Conservation (phyloP, 2,888 invertebrate species). For the Microlaimidae sp. region DNA sequence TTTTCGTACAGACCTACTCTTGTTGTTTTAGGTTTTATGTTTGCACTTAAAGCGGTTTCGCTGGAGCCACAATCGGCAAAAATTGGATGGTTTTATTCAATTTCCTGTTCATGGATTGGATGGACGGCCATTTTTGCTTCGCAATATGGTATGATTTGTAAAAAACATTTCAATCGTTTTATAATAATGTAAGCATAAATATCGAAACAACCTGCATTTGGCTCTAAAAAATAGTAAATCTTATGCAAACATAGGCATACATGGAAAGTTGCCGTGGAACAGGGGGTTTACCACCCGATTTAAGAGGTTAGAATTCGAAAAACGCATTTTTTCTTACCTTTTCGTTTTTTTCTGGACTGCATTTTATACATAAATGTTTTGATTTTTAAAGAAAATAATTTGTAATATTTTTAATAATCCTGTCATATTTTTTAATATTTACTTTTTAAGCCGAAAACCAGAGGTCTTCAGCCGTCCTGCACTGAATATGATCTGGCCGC, state of each 20-base stretch:
- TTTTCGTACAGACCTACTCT: too few species aligned
- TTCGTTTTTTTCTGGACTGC: neutral
- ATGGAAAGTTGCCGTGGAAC: too few species aligned
- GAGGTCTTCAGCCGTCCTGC: constrained; percentile 48
- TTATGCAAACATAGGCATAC: too few species aligned
- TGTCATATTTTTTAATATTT: constrained; percentile 5
- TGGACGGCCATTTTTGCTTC: neutral
- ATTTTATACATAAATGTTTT: too few species aligned
- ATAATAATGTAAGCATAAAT: too few species aligned
- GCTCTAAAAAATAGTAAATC: too few species aligned
- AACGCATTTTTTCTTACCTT: neutral
- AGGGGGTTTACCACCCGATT: too few species aligned
- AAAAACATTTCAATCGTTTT: too few species aligned
- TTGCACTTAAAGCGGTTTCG: constrained; percentile 64
- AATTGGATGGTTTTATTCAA: neutral
- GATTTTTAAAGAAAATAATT: too few species aligned
- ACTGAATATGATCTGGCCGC: constrained; percentile 60
- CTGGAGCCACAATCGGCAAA: constrained; percentile 63
- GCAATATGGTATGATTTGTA: neutral
- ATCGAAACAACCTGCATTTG: too few species aligned
- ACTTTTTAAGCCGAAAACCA: constrained; percentile 45
- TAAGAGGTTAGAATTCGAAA: too few species aligned
- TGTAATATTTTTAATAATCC: too few species aligned
- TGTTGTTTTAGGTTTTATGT: constrained; percentile 50
- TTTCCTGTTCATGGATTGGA: neutral